phyloP scores from a whole-genome alignment of 2,113 vertebrate genomes.

The Urocolius indicus region DNA sequence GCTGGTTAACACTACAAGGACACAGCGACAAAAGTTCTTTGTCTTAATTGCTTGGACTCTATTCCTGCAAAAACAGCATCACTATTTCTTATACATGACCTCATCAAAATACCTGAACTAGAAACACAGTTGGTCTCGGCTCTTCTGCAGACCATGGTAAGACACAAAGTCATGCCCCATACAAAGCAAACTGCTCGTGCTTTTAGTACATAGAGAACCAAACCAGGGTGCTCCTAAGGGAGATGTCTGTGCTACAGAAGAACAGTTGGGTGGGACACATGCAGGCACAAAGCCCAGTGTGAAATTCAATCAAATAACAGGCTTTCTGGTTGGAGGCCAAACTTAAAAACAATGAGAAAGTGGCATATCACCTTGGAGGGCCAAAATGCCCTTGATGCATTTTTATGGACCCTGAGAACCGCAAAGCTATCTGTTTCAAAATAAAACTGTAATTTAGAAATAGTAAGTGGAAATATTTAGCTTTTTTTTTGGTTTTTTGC shows the following conservation, averaged over 20 bases:
- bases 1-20: too few relatives aligned
- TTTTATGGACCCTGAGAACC: background rate
- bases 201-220: accelerated
- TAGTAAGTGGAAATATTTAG: background rate
- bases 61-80: too few relatives aligned
- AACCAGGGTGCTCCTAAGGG: background rate
- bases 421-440: background rate
- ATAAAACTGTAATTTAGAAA: background rate
- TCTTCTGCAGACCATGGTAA: background rate
- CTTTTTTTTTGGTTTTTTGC: background rate
- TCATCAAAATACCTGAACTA: background rate
- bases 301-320: background rate
- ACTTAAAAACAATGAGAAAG: background rate
- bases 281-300: accelerated
- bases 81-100: too few relatives aligned
- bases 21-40: too few relatives aligned
- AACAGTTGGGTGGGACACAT: too few relatives aligned
- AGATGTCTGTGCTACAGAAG: background rate
- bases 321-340: background rate
- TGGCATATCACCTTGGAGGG: background rate
- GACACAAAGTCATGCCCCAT: background rate
- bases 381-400: background rate
- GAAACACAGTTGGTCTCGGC: background rate
- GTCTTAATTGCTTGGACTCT: too few relatives aligned
- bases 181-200: accelerated